Base-by-base conservation (phyloP, 2,113 vertebrate genomes). In the Gyps fulvus region DNA sequence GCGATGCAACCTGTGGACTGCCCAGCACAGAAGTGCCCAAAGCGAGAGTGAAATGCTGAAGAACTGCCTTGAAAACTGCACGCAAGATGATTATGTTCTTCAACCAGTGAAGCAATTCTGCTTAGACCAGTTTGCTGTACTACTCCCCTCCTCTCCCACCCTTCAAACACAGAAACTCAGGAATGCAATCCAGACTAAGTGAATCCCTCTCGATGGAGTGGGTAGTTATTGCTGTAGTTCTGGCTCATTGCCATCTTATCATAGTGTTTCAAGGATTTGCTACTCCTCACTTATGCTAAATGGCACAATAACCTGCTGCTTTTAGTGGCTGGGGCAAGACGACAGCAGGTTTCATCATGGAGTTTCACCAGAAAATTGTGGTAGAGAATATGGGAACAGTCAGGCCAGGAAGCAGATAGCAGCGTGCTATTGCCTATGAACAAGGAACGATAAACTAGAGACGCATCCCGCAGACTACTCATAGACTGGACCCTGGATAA, bases 161-260 rank as follows among this genome's bases (percentile, higher is more conserved):
- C 38, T 34, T 43, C 26, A 21, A 26, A 47, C 26, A 12, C 13
- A 5, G 16, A 13, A n/a, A 16, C 27, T 61, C 36, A 22, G 69
- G 34, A 32, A 67, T 2, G 3, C 54, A 32, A 42, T 5, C 47
- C 42, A 47, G 38, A 13, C 82, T 40, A 22, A 14, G 58, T 0
- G 4, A 61, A 32, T 6, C 57, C 34, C 38, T 42, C 57, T 21
- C 1, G 1, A 32, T 7, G n/a, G 29, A 25, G 29, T 1, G 8
- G 17, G 67, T 3, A n/a, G 66, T 22, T 50, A 27, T 6, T 32
- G 62, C 66, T 16, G 36, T 13, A 57, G 79, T 36, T 63, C 25
- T 52, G 49, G 36, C 32, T 40, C 27, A 1, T 0, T 66, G 36
- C 6, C 52, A 13, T 6, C 38, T 47, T 16, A 16, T 3, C 19